Evolutionary conservation across 2,113 vertebrate species (phyloP), one percentile per base, ranked within the genome.

Genomic region (Tamias sibiricus): DNA sequence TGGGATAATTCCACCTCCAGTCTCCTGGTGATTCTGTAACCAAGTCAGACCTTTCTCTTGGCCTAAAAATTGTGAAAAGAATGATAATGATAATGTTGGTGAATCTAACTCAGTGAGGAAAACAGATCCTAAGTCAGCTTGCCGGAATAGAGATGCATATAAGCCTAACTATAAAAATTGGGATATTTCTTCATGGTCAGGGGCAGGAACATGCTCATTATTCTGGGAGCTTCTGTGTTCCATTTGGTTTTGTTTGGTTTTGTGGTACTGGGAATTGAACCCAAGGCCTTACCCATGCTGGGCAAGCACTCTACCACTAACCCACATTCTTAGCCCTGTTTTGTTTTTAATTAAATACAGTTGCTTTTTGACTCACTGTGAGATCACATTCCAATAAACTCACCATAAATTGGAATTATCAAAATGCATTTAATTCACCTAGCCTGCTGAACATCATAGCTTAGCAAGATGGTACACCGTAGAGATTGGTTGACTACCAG

Each of bases 11-110:
- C 77, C 12, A 28, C 5, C 32, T 82, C 37, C 16, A n/a, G 68
- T 8, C 5, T 17, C 9, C 37, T 59, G 35, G 79, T 96, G 85
- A 90, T 69, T 86, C 59, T 57, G n/a, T 68, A 64, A 88, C 37
- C 83, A 94, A 66, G 28, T 91, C 54, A n/a, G 26, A 93, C 72
- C 37, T 85, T 17, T 75, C 72, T 71, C 24, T 71, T 6, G 22
- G 22, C 66, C 79, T 96, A 32, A 86, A 91, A 92, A 81, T 75
- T 85, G 40, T 40, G 76, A 81, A 92, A 68, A 76, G 28, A 84
- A 77, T 62, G 37, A 49, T 69, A 66, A 54, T 37, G 20, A 75
- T 76, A 86, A 71, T 42, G 8, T 47, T 54, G 47, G 22, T 54
- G 62, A 76, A 59, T 82, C 42, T 90, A 59, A 83, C 64, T 44